Evolutionary conservation across 2,888 invertebrate species (phyloP).

Genomic region (Trachelus tabidus): DNA sequence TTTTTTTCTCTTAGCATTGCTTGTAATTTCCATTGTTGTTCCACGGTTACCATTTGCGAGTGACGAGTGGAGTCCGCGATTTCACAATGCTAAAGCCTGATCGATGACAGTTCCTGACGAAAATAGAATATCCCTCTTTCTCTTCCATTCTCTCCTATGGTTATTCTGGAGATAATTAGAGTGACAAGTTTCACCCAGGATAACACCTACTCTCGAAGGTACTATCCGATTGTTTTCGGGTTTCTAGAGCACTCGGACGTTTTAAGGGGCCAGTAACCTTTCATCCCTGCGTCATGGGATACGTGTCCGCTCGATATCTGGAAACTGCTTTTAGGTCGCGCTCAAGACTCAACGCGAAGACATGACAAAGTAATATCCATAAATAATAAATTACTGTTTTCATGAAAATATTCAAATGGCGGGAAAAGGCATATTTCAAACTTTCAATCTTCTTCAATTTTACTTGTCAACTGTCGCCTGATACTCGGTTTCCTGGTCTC

Average conservation of each 20-base stretch:
- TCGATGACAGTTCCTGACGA: slow-evolving; percentile 16
- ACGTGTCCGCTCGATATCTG: slow-evolving; percentile 40
- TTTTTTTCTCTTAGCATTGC: background rate
- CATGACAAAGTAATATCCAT: background rate
- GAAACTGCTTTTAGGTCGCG: slow-evolving; percentile 40
- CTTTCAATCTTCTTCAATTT: background rate
- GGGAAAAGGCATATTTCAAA: background rate
- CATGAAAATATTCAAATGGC: background rate
- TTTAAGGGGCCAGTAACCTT: slow-evolving; percentile 43
- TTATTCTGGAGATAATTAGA: background rate
- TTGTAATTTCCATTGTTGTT: background rate
- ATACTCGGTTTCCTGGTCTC: background rate
- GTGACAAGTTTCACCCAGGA: background rate
- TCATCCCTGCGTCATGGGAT: slow-evolving; percentile 25
- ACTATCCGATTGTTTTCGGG: slow-evolving; percentile 27
- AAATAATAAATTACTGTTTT: background rate
- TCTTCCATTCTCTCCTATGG: background rate
- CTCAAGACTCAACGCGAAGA: slow-evolving; percentile 17
- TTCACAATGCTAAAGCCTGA: background rate
- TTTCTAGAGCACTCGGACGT: slow-evolving; percentile 43
- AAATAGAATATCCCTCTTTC: slow-evolving; percentile 26
- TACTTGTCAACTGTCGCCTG: too few relatives aligned
- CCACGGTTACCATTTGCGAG: background rate
- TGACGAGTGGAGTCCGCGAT: background rate
- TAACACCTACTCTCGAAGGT: background rate